Conservation (phyloP, 2,113 vertebrate species). For the Falco punctatus region DNA sequence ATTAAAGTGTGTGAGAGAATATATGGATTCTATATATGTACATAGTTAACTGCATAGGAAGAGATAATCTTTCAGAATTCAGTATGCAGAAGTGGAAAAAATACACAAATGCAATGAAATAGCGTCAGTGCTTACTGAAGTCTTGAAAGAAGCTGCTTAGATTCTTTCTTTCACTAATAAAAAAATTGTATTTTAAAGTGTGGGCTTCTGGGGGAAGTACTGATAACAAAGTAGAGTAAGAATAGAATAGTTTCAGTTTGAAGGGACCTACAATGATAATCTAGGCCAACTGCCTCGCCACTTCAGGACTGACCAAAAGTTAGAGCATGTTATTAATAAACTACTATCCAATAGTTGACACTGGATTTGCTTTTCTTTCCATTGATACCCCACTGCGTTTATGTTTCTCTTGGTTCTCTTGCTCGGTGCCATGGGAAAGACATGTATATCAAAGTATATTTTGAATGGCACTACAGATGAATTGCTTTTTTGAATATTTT, state of each 20-base stretch:
- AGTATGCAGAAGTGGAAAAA: not conserved
- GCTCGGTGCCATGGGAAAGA: not conserved
- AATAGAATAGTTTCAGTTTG: not conserved
- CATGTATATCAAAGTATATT: not conserved
- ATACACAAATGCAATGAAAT: not conserved
- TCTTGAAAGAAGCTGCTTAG: not conserved
- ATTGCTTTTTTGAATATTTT: not conserved
- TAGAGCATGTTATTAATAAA: not conserved
- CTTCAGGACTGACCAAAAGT: not conserved
- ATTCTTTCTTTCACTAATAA: not conserved
- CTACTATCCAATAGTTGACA: fast-evolving
- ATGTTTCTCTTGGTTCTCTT: not conserved
- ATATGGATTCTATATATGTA: not conserved
- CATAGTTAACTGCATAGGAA: not conserved
- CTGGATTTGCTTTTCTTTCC: not conserved
- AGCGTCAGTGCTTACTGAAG: not conserved
- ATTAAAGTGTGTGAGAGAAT: not conserved
- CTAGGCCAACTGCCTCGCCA: not conserved
- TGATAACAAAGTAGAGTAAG: not conserved
- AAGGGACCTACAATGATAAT: not conserved
- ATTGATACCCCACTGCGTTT: not conserved
- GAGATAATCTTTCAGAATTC: not conserved
- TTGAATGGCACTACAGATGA: not conserved
- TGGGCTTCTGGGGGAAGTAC: not conserved
- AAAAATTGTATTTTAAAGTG: not conserved